Evolutionary conservation across 92 coral and sea anemone genomes (phyloP).

Genomic region (Phenganax stokvisi): DNA sequence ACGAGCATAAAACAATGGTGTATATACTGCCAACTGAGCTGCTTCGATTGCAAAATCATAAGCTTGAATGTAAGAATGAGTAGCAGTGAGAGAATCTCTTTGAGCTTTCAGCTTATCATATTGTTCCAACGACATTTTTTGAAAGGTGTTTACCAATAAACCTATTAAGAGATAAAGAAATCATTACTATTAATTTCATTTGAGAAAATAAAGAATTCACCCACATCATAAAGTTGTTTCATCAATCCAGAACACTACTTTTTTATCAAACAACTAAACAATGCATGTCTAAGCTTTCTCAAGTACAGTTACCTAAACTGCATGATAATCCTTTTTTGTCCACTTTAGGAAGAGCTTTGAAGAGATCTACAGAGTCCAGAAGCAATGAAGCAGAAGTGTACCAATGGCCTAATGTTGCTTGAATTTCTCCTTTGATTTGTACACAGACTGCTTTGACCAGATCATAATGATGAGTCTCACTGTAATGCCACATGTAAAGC

Average conservation of each 20-base stretch:
- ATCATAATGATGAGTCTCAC: constrained; percentile 58
- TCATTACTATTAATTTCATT: too few species aligned
- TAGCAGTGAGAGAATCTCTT: constrained; percentile 48
- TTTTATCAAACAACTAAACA: too few species aligned
- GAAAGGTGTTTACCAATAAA: constrained; percentile 64
- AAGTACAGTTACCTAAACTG: constrained; percentile 35
- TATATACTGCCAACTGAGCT: constrained; percentile 54
- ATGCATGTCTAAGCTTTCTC: too few species aligned
- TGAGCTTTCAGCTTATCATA: constrained; percentile 45
- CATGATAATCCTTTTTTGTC: constrained; percentile 86
- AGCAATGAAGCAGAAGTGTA: constrained; percentile 56
- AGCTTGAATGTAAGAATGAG: constrained; percentile 76
- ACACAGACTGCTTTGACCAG: constrained; percentile 86
- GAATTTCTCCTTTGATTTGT: constrained; percentile 90
- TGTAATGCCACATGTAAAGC: constrained; percentile 74
- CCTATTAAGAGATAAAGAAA: constrained; percentile 19
- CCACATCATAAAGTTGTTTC: too few species aligned
- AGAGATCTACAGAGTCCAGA: constrained; percentile 55
- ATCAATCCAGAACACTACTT: too few species aligned
- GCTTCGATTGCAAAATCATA: constrained; percentile 66
- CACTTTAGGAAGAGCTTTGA: constrained; percentile 59
- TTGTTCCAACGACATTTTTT: constrained; percentile 61
- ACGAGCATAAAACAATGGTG: constrained; percentile 77
- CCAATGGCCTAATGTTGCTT: constrained; percentile 83
- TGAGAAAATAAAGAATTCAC: too few species aligned